These are phyloP conservation scores for Clamator glandarius DNA, from an alignment of 2,797 vertebrate species.

Conservation along the genomic window DNA sequence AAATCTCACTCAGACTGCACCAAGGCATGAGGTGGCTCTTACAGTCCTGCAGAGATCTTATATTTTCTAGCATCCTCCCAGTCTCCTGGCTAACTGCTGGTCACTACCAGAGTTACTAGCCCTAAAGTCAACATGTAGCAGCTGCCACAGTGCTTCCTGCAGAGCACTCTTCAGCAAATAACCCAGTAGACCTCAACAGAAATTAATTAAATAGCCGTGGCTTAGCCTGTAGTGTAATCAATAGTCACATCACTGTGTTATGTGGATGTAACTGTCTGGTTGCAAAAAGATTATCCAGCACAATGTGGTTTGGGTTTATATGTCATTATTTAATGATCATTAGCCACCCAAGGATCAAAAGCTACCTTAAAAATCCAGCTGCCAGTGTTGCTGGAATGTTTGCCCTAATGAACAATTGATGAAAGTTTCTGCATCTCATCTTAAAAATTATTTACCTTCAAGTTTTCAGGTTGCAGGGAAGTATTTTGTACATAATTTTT, in stretches of 20 bases:
- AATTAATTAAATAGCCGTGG: constrained; percentile 52
- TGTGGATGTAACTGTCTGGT: constrained; percentile 3
- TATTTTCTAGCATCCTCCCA: background rate
- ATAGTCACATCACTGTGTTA: constrained; percentile 42
- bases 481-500: constrained; percentile 43
- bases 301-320: constrained; percentile 28
- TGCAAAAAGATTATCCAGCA: constrained; percentile 33
- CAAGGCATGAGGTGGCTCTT: background rate
- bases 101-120: background rate
- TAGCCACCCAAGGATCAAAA: background rate
- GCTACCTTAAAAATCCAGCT: constrained; percentile 4
- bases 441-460: constrained; percentile 46
- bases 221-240: constrained; percentile 51
- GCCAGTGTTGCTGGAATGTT: background rate
- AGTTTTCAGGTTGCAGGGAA: constrained; percentile 45
- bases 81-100: background rate
- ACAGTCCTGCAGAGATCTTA: background rate
- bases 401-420: constrained; percentile 5
- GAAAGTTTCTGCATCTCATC: constrained; percentile 20
- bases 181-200: constrained; percentile 21
- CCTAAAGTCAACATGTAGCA: background rate
- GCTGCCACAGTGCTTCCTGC: background rate
- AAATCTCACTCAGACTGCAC: background rate
- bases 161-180: constrained; percentile 23
- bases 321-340: constrained; percentile 40